Evolutionary conservation across 1,140 invertebrate species (phyloP), one percentile per base, ranked within the genome.

Genomic region (Whitmania pigra): DNA sequence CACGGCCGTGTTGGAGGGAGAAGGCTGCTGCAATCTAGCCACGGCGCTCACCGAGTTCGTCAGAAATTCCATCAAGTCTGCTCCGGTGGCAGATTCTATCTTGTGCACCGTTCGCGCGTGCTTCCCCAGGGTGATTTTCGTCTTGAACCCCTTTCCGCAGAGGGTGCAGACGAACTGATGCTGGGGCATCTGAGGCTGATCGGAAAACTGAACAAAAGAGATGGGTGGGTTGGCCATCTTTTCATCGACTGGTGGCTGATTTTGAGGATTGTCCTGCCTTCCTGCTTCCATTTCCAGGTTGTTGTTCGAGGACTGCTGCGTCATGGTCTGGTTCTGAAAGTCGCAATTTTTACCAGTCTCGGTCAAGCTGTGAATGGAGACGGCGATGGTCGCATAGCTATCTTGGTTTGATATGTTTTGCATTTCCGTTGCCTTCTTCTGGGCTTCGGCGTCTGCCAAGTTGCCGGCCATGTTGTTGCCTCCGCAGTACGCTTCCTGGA

Each of bases 101-200:
- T 63, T 63, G 57, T 63, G 57, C 11, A 63, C 57, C 22, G 57
- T 25, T n/a, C 57, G 3, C 1, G 57, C 20, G 11, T 63, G 57
- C 57, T 63, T 63, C 22, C 57, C 29, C 13, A 63, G 57, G 11
- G 57, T 63, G 22, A 63, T 31, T 63, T 63, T 63, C 22, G 57
- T 25, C 11, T 63, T 63, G 57, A 63, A 63, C 18, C 22, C 22
- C 18, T 63, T 63, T 6, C 57, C 57, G 29, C 57, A 63, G 3
- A 63, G 57, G 3, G 57, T 63, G 20, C 57, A 63, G 57, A 63
- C 22, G 11, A 63, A 63, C 57, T 63, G 57, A 3, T 63, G 22
- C 4, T 63, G 57, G 18, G 22, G 15, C 20, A 63, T 18, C 15
- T 4, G 43, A 49, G 43, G 43, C 22, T 63, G 57, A 63, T 63